These are phyloP conservation scores for Galeruca laticollis DNA, from an alignment of 2,888 invertebrate species.

Conservation along the genomic window DNA sequence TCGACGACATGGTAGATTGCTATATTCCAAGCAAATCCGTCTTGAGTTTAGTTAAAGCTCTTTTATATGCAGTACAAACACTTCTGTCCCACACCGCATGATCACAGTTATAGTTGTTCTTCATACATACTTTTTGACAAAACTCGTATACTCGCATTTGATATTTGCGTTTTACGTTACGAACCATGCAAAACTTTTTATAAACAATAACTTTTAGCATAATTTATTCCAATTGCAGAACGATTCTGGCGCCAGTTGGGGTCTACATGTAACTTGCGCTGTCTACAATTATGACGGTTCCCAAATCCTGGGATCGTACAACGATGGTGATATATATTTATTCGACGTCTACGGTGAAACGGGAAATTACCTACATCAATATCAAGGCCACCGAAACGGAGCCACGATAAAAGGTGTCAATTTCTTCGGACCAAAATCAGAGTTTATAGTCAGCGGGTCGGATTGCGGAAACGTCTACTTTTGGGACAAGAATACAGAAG, in stretches of 20 bases:
- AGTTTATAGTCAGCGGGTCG: slow-evolving; percentile 93
- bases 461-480: slow-evolving; percentile 91
- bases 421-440: slow-evolving; percentile 92
- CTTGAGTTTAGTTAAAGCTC: too few species aligned
- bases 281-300: slow-evolving; percentile 92
- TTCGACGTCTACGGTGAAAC: slow-evolving; percentile 75
- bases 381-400: slow-evolving; percentile 70
- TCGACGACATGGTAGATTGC: too few species aligned
- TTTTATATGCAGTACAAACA: too few species aligned
- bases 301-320: slow-evolving; percentile 93
- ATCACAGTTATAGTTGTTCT: too few species aligned
- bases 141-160: too few species aligned
- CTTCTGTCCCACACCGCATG: too few species aligned
- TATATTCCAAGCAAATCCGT: too few species aligned
- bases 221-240: not conserved
- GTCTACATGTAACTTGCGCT: slow-evolving; percentile 84
- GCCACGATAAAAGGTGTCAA: slow-evolving; percentile 82
- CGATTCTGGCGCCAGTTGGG: slow-evolving; percentile 23
- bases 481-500: slow-evolving; percentile 90
- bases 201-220: too few species aligned
- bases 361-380: slow-evolving; percentile 70
- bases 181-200: too few species aligned
- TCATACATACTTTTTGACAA: too few species aligned
- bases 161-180: too few species aligned
- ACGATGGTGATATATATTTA: slow-evolving; percentile 92